phyloP scores from a whole-genome alignment of 2,888 invertebrate species.

The Boloria euphrosyne region DNA sequence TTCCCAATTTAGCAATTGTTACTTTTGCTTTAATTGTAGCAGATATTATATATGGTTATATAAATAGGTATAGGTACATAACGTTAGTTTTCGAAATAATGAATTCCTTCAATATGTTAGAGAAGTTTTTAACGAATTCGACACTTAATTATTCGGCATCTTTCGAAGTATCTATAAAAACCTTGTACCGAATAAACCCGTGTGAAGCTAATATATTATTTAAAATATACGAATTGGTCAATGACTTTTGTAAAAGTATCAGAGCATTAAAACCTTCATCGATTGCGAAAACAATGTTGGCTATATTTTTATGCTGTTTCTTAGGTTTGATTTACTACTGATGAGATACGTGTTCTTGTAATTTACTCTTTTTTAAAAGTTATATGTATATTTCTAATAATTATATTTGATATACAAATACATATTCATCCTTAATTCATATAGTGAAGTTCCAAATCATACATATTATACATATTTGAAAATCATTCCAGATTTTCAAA shows the following conservation, averaged over 20 bases:
- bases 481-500: too few species aligned
- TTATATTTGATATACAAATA: background rate
- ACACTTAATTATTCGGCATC: conserved; percentile 22
- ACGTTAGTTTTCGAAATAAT: too few species aligned
- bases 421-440: background rate
- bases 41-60: too few species aligned
- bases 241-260: conserved; percentile 49
- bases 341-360: background rate
- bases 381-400: background rate
- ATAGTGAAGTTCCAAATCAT: background rate
- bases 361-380: background rate
- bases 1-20: too few species aligned
- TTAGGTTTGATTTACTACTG: conserved; percentile 1
- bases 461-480: background rate
- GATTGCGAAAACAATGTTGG: conserved; percentile 45
- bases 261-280: conserved; percentile 44
- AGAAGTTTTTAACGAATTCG: too few species aligned
- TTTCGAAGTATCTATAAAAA: conserved; percentile 35
- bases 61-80: too few species aligned
- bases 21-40: too few species aligned
- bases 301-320: conserved; percentile 34
- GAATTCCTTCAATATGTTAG: too few species aligned
- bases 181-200: conserved; percentile 43
- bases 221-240: conserved; percentile 46
- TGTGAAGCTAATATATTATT: conserved; percentile 41